A percentile compares a stretch with the other conserved stretches of the same genome.
Conservation (phyloP, 2,888 invertebrate genomes). For the Stenodera caucasica region DNA sequence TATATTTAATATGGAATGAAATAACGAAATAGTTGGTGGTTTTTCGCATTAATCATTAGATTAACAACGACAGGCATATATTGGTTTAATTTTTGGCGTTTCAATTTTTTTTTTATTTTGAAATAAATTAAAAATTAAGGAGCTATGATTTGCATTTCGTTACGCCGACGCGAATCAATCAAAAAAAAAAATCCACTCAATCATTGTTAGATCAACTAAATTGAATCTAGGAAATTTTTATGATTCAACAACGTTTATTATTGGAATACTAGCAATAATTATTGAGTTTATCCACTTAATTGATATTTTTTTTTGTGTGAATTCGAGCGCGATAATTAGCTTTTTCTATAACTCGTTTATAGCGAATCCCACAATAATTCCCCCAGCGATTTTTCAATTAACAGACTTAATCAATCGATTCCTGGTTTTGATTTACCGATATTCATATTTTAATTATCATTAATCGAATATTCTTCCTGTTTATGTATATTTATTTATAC, state of each 20-base stretch:
- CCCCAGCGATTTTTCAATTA: neutral
- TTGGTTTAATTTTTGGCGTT: neutral
- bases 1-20: conserved; percentile 17
- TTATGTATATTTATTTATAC: neutral
- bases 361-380: neutral
- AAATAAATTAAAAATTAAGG: too few species aligned
- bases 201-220: neutral
- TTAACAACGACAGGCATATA: neutral
- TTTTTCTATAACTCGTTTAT: neutral
- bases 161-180: neutral
- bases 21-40: conserved; percentile 2
- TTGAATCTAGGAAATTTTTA: too few species aligned
- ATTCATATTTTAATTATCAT: neutral
- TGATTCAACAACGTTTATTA: too few species aligned
- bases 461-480: too few species aligned
- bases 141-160: neutral
- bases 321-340: neutral
- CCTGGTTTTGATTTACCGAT: neutral
- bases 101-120: neutral
- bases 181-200: neutral
- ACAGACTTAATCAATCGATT: neutral
- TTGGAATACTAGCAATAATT: too few species aligned
- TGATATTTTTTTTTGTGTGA: neutral
- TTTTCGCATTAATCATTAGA: conserved; percentile 2
- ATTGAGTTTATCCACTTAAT: too few species aligned